A percentile compares a stretch with the other conserved stretches of the same genome.
These are phyloP conservation scores for Zoroaster sp. DNA, from an alignment of 53 echinoderm and acorn worm species.

Conservation along the genomic window DNA sequence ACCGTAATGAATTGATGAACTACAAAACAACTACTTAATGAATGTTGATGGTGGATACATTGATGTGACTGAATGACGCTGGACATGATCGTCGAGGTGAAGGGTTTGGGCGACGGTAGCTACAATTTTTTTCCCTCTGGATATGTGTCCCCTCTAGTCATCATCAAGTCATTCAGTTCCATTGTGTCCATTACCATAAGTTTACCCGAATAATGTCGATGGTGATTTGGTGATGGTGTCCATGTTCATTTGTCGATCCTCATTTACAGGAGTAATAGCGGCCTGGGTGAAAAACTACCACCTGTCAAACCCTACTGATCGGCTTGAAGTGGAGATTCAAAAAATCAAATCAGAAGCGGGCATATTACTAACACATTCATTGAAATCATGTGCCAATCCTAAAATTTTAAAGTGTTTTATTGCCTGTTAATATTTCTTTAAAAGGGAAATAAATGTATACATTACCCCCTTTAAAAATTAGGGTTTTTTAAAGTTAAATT, in stretches of 20 bases:
- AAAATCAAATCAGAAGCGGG: constrained; percentile 48
- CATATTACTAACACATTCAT: constrained; percentile 57
- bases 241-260: not conserved
- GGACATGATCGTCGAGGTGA: not conserved
- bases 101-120: not conserved
- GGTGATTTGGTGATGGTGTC: too few relatives aligned
- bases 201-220: not conserved
- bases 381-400: constrained; percentile 73
- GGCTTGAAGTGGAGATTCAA: constrained; percentile 36
- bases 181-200: too few relatives aligned
- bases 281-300: not conserved
- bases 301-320: not conserved
- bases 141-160: not conserved
- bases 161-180: not conserved
- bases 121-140: not conserved
- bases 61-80: not conserved
- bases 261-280: constrained; percentile 6
- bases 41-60: too few relatives aligned
- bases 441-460: not conserved
- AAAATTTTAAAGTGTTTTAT: constrained; percentile 53
- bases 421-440: not conserved
- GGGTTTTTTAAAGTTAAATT: not conserved
- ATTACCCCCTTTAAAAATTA: not conserved
- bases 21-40: not conserved
- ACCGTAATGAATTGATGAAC: not conserved